A percentile compares a stretch with the other conserved stretches of the same genome.
Conservation (phyloP, 2,113 vertebrate species). For the Zosterops japonicus region DNA sequence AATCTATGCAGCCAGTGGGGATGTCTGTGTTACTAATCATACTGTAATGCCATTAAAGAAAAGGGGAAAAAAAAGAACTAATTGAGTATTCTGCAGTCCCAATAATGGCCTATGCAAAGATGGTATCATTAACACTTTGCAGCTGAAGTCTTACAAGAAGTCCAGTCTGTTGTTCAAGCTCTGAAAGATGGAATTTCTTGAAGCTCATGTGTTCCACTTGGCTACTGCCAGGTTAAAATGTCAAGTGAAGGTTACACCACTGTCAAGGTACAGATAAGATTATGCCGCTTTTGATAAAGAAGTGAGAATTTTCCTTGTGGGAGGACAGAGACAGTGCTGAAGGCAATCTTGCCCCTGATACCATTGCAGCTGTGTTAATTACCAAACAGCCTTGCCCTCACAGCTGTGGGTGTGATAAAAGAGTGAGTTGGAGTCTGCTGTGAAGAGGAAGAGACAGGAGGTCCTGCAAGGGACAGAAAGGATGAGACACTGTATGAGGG, state of each 20-base stretch:
- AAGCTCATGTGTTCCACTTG: neutral
- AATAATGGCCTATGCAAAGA: neutral
- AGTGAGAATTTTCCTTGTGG: neutral
- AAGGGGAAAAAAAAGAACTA: neutral
- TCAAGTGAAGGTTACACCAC: neutral
- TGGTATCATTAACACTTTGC: constrained; percentile 47
- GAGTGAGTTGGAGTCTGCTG: neutral
- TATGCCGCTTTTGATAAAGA: neutral
- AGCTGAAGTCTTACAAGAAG: constrained; percentile 51
- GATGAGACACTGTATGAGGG: neutral
- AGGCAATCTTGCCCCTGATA: neutral
- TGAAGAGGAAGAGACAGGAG: neutral
- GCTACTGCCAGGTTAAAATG: neutral
- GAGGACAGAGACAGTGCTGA: neutral
- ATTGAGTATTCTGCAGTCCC: constrained; percentile 47
- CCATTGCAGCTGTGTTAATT: neutral
- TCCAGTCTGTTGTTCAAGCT: neutral
- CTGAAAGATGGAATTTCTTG: neutral
- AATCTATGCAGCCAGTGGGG: constrained; percentile 76
- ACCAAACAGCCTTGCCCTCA: neutral
- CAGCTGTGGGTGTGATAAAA: neutral
- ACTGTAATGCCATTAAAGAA: constrained; percentile 60
- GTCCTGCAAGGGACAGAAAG: too few species aligned
- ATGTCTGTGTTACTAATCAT: constrained; percentile 67
- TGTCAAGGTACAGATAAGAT: neutral